Conservation (phyloP, 2,888 invertebrate genomes). For the Therioaphis trifolii region DNA sequence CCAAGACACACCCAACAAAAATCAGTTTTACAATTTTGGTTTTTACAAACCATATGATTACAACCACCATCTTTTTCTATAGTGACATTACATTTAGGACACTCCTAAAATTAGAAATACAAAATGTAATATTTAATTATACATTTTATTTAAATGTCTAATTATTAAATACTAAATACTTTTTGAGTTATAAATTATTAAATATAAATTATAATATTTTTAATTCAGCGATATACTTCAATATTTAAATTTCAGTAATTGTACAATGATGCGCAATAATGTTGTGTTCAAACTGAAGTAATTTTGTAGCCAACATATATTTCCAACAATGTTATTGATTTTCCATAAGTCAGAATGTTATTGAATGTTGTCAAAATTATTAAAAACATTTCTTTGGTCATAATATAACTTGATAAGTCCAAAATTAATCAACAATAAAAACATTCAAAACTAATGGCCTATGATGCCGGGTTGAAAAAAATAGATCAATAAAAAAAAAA, state of each 20-base stretch:
- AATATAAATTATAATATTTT: neutral
- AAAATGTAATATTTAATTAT: neutral
- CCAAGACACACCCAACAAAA: conserved; percentile 99
- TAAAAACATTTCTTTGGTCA: no score
- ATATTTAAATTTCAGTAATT: neutral
- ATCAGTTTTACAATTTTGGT: conserved; percentile 96
- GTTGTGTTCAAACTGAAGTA: no score
- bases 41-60: conserved; percentile 99
- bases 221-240: neutral
- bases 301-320: no score
- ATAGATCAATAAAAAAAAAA: no score
- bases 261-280: neutral
- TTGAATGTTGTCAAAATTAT: no score
- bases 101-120: conserved; percentile 76
- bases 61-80: conserved; percentile 98
- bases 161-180: neutral
- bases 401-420: no score
- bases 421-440: no score
- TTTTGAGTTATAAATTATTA: no score
- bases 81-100: conserved; percentile 97
- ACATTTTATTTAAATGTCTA: neutral
- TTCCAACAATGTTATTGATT: no score
- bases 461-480: no score
- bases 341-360: no score
- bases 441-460: no score